A percentile compares a stretch with the other conserved stretches of the same genome.
Conservation (phyloP, 2,888 invertebrate species). For the Dolichopus griseipennis region DNA sequence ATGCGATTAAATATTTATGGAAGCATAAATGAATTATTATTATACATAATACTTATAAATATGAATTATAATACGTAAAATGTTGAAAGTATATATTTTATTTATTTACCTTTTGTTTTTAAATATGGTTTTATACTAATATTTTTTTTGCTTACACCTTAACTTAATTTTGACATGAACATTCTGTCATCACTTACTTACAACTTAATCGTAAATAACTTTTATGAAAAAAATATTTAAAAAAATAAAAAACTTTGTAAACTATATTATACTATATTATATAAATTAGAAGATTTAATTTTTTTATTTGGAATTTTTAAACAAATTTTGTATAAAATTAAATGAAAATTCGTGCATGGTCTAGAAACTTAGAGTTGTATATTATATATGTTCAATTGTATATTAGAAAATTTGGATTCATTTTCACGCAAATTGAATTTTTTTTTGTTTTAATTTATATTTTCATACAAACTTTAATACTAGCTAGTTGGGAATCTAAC, state of each 20-base stretch:
- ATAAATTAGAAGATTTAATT: not conserved
- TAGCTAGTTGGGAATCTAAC: too few relatives aligned
- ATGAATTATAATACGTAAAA: too few relatives aligned
- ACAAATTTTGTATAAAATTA: too few relatives aligned
- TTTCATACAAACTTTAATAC: too few relatives aligned
- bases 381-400: too few relatives aligned
- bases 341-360: too few relatives aligned
- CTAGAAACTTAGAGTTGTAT: too few relatives aligned
- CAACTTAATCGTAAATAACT: not conserved
- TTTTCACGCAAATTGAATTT: too few relatives aligned
- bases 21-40: conserved; percentile 6
- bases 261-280: not conserved
- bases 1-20: conserved; percentile 3
- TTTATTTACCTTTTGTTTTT: not conserved
- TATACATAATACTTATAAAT: not conserved
- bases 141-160: not conserved
- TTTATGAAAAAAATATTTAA: not conserved
- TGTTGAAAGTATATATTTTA: not conserved
- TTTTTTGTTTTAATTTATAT: too few relatives aligned
- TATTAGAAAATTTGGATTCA: too few relatives aligned
- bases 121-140: not conserved
- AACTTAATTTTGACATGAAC: conserved; percentile 1
- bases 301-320: too few relatives aligned
- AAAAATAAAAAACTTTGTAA: not conserved
- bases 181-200: conserved; percentile 6